These are phyloP conservation scores for Butastur rufipennis DNA, from an alignment of 2,113 vertebrate genomes.

Conservation along the genomic window DNA sequence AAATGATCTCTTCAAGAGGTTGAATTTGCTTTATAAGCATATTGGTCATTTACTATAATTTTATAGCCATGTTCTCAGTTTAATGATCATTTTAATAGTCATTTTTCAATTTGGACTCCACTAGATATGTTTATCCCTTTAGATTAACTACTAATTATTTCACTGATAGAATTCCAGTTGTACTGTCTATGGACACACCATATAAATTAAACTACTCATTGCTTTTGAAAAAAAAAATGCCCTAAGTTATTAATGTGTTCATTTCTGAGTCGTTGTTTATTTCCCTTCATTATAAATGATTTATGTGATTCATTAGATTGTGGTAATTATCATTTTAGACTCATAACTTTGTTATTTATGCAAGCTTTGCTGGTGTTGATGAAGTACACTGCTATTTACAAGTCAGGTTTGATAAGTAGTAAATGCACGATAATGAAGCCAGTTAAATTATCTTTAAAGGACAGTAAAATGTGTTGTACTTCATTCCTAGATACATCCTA, in stretches of 20 bases:
- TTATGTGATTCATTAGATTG: constrained; percentile 78
- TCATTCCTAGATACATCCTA: not conserved
- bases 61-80: constrained; percentile 25
- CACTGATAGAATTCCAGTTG: constrained; percentile 53
- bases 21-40: not conserved
- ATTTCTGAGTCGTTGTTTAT: constrained; percentile 66
- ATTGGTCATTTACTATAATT: not conserved
- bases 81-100: constrained; percentile 44
- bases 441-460: constrained; percentile 45
- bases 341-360: constrained; percentile 64
- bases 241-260: constrained; percentile 67
- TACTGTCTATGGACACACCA: constrained; percentile 48
- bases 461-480: not conserved
- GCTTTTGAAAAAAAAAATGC: constrained; percentile 31
- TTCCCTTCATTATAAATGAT: constrained; percentile 75
- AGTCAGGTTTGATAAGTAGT: constrained; percentile 43
- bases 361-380: constrained; percentile 46
- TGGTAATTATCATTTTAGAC: constrained; percentile 75
- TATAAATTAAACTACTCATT: constrained; percentile 69
- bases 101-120: constrained; percentile 57
- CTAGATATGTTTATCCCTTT: constrained; percentile 52
- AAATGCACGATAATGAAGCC: constrained; percentile 44
- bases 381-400: constrained; percentile 32
- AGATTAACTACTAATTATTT: constrained; percentile 73
- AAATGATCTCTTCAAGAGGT: not conserved